Conservation (phyloP, 2,113 vertebrate genomes). For the Anhinga anhinga region DNA sequence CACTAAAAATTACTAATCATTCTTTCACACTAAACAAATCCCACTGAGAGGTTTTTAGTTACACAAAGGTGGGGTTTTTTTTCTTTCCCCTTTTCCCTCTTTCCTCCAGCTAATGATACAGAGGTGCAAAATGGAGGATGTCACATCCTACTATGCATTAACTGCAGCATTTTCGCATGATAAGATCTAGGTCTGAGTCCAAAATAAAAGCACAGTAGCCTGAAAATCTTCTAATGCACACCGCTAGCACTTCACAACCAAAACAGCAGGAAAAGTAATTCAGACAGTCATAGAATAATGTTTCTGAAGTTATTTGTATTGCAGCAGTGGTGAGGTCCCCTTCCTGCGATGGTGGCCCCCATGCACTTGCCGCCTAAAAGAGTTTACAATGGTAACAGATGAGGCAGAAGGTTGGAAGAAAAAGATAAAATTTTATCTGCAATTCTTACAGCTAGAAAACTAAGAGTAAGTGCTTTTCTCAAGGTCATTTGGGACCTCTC, state of each 20-base stretch:
- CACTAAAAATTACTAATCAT: slow-evolving; percentile 76
- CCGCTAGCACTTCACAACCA: background rate
- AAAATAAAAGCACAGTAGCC: slow-evolving; percentile 61
- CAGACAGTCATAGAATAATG: background rate
- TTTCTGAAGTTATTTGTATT: background rate
- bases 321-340: background rate
- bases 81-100: background rate
- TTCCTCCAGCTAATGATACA: slow-evolving; percentile 58
- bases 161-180: slow-evolving; percentile 32
- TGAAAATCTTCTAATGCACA: slow-evolving; percentile 46
- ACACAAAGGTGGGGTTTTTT: slow-evolving; percentile 4
- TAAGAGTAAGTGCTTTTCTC: background rate
- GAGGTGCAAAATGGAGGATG: slow-evolving; percentile 57
- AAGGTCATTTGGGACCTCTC: background rate
- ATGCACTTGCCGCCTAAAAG: background rate
- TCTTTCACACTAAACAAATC: slow-evolving; percentile 75
- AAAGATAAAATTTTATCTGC: background rate
- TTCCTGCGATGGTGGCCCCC: background rate
- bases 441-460: background rate
- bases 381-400: background rate
- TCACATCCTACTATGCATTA: slow-evolving; percentile 55
- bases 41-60: slow-evolving; percentile 69
- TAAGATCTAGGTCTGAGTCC: slow-evolving; percentile 57
- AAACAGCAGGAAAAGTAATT: background rate
- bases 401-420: background rate